phyloP scores from a whole-genome alignment of 1,140 invertebrate genomes.

The Chymomyza costata region DNA sequence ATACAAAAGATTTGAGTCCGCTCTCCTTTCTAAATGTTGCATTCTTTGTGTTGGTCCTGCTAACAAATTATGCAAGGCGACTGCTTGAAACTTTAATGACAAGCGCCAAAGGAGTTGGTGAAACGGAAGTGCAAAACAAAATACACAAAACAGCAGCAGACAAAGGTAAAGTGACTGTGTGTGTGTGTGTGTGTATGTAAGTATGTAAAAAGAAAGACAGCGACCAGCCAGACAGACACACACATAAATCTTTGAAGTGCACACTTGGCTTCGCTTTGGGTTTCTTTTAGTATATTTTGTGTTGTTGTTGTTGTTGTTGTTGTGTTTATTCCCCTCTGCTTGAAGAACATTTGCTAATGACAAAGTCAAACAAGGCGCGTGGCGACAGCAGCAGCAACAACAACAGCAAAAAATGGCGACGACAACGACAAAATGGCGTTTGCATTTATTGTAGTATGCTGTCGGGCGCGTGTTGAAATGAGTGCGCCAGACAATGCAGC shows the following conservation, averaged over 20 bases:
- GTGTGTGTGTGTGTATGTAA: too few species aligned
- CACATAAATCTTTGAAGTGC: slow-evolving; percentile 56
- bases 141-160: slow-evolving; percentile 1
- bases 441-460: slow-evolving; percentile 29
- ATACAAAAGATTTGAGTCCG: too few species aligned
- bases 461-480: slow-evolving; percentile 13
- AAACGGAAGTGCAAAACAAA: slow-evolving; percentile 17
- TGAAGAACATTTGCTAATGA: slow-evolving; percentile 60
- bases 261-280: slow-evolving; percentile 44
- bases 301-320: too few species aligned
- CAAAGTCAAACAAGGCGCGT: slow-evolving; percentile 53
- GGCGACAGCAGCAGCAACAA: too few species aligned
- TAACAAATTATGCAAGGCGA: too few species aligned
- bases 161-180: background rate
- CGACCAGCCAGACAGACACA: slow-evolving; percentile 18
- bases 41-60: too few species aligned
- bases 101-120: background rate
- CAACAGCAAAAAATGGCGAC: slow-evolving; percentile 12
- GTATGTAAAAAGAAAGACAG: background rate
- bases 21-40: too few species aligned
- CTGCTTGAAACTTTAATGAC: slow-evolving; percentile 53
- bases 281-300: background rate
- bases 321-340: slow-evolving; percentile 1
- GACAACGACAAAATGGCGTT: slow-evolving; percentile 2
- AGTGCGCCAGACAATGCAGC: slow-evolving; percentile 17